phyloP scores from a whole-genome alignment of 2,888 invertebrate genomes.

The Hypena proboscidalis region DNA sequence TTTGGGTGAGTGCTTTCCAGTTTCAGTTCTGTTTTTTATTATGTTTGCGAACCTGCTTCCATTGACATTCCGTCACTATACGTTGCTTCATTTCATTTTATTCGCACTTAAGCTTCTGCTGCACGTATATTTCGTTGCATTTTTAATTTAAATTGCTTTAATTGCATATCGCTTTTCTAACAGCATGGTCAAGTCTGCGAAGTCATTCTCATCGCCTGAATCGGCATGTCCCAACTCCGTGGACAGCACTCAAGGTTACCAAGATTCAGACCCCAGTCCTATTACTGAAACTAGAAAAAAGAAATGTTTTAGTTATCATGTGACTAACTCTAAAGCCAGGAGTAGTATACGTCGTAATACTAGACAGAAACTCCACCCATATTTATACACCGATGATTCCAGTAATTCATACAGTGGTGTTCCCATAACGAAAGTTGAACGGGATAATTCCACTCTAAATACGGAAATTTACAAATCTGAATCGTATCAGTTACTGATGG shows the following conservation, averaged over 20 bases:
- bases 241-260: slow-evolving; percentile 72
- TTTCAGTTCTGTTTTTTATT: slow-evolving; percentile 8
- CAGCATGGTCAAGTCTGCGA: slow-evolving; percentile 47
- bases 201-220: slow-evolving; percentile 45
- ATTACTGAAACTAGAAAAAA: slow-evolving; percentile 41
- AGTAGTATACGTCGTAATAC: slow-evolving; percentile 33
- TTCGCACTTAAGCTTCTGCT: slow-evolving; percentile 51
- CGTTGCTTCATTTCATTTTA: slow-evolving; percentile 36
- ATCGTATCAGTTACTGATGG: slow-evolving; percentile 67
- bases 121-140: slow-evolving; percentile 1
- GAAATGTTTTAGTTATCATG: slow-evolving; percentile 50
- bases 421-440: slow-evolving; percentile 32
- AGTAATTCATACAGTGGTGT: slow-evolving; percentile 52
- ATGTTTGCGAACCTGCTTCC: slow-evolving; percentile 71
- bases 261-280: slow-evolving; percentile 68
- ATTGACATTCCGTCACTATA: slow-evolving; percentile 45
- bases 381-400: slow-evolving; percentile 51
- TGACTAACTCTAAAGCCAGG: slow-evolving; percentile 41
- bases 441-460: slow-evolving; percentile 48
- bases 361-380: slow-evolving; percentile 43
- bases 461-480: slow-evolving; percentile 64
- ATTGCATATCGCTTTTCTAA: slow-evolving; percentile 27
- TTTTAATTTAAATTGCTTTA: background rate
- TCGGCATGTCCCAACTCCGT: slow-evolving; percentile 48
- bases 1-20: slow-evolving; percentile 29